These are phyloP conservation scores for Clupea harengus DNA, from an alignment of 2,113 vertebrate species.

Conservation along the genomic window DNA sequence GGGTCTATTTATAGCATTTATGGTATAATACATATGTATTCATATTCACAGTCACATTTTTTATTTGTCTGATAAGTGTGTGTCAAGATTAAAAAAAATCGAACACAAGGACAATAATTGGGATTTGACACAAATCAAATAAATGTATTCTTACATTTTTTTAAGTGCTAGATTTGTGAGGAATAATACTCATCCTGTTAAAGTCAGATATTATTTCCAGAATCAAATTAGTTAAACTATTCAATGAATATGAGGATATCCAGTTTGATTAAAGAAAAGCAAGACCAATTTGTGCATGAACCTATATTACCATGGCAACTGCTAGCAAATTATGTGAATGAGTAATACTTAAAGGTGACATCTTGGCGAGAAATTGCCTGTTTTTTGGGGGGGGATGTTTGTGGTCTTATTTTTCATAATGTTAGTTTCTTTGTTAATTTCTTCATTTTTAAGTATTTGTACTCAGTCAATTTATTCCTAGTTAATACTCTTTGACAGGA, in stretches of 20 bases:
- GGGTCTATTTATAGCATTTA: neutral
- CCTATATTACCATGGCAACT: constrained; percentile 47
- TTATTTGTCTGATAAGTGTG: neutral
- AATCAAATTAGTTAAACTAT: neutral
- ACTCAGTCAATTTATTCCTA: neutral
- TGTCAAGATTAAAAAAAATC: neutral
- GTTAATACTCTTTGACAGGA: neutral
- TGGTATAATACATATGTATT: neutral
- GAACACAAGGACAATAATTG: neutral
- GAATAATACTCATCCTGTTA: neutral
- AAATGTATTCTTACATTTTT: neutral
- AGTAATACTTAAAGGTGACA: constrained; percentile 9
- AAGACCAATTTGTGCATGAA: constrained; percentile 21
- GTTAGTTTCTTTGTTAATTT: neutral
- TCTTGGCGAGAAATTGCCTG: neutral
- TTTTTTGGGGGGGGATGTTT: neutral
- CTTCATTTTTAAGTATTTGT: neutral
- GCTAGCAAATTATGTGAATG: constrained; percentile 37
- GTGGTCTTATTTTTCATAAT: neutral
- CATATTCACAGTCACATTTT: neutral
- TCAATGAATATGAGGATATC: neutral
- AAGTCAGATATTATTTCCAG: neutral
- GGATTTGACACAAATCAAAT: neutral
- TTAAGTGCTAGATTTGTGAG: neutral
- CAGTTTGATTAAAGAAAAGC: constrained; percentile 14